phyloP scores from a whole-genome alignment of 1,140 invertebrate species.

The Drosophila cardini region DNA sequence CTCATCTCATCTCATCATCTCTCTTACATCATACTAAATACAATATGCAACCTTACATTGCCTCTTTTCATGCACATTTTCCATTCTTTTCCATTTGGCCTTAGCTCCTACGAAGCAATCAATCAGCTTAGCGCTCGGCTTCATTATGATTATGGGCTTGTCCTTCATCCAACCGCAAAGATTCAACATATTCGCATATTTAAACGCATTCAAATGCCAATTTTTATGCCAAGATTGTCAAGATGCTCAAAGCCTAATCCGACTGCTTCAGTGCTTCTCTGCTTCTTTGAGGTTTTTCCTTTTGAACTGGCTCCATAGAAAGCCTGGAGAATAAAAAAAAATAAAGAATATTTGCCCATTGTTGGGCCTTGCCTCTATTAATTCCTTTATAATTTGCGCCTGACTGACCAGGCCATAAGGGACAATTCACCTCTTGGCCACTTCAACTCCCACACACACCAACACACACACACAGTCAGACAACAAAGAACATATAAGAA shows the following conservation, averaged over 20 bases:
- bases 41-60: conserved; percentile 35
- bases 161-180: conserved; percentile 31
- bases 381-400: conserved; percentile 83
- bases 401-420: conserved; percentile 72
- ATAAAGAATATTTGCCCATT: conserved; percentile 39
- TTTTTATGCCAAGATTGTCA: conserved; percentile 76
- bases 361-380: conserved; percentile 66
- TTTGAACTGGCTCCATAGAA: conserved; percentile 54
- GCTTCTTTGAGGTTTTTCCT: conserved; percentile 62
- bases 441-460: conserved; percentile 48
- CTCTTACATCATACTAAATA: conserved; percentile 62
- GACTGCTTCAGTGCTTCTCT: conserved; percentile 39
- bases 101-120: conserved; percentile 57
- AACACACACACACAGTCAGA: conserved; percentile 19
- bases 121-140: conserved; percentile 77
- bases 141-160: conserved; percentile 74
- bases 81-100: conserved; percentile 12
- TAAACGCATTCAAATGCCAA: conserved; percentile 74
- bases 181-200: conserved; percentile 61
- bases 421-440: conserved; percentile 32
- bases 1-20: conserved; percentile 9
- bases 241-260: conserved; percentile 63
- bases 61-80: conserved; percentile 21
- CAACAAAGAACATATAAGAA: conserved; percentile 3
- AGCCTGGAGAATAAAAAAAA: conserved; percentile 14